Percentiles rank a stretch among this genome's conserved stretches.
Conservation (phyloP, 2,888 invertebrate species). For the Palloptera scutellata region DNA sequence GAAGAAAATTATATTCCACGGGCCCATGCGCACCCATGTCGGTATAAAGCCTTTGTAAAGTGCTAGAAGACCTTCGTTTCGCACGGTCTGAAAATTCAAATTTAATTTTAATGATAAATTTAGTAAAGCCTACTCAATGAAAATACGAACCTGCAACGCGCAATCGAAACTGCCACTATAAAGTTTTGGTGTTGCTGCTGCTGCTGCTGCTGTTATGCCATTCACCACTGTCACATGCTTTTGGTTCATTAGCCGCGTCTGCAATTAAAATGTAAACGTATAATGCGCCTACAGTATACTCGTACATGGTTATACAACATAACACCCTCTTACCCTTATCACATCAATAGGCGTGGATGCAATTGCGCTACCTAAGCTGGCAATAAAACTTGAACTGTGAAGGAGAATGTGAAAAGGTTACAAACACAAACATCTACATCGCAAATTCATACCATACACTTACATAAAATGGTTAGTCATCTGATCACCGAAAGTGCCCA, state of each 20-base stretch:
- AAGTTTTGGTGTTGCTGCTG: slow-evolving; percentile 64
- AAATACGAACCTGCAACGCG: slow-evolving; percentile 75
- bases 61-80: slow-evolving; percentile 84
- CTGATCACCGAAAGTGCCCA: slow-evolving; percentile 77
- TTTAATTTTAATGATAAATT: neutral
- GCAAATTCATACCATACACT: slow-evolving; percentile 44
- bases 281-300: neutral
- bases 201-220: slow-evolving; percentile 47
- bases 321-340: slow-evolving; percentile 73
- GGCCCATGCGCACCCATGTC: slow-evolving; percentile 94
- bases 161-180: slow-evolving; percentile 88
- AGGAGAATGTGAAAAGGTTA: neutral
- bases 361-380: slow-evolving; percentile 90
- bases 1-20: slow-evolving; percentile 97
- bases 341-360: slow-evolving; percentile 96
- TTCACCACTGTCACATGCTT: slow-evolving; percentile 68
- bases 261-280: slow-evolving; percentile 38
- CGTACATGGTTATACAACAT: neutral
- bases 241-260: slow-evolving; percentile 97
- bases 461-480: slow-evolving; percentile 87
- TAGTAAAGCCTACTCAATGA: neutral
- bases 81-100: slow-evolving; percentile 75
- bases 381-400: slow-evolving; percentile 85
- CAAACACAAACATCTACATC: neutral
- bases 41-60: slow-evolving; percentile 96